Conservation (phyloP, 1,140 invertebrate species). For the Brachionus koreanus region DNA sequence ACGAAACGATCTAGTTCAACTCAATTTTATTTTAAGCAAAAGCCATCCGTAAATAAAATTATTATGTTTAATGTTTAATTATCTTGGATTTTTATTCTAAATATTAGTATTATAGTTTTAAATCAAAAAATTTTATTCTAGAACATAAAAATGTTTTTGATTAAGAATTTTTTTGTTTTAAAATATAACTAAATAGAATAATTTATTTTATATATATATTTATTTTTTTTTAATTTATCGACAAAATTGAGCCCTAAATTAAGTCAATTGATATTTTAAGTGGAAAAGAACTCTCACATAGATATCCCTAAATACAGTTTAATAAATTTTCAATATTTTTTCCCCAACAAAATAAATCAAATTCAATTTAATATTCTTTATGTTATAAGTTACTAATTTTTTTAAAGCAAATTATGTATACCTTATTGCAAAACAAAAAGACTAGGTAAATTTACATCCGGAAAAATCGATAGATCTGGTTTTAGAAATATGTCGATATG, state of each 20-base stretch:
- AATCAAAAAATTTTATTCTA: neutral
- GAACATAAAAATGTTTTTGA: neutral
- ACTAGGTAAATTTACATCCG: neutral
- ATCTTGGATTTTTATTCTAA: neutral
- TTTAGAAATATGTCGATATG: neutral
- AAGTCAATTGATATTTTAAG: no score
- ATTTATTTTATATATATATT: no score
- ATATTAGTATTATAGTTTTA: neutral
- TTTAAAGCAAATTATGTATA: neutral
- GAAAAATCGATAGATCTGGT: neutral
- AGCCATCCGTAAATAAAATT: neutral
- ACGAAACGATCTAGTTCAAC: neutral
- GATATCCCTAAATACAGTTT: no score
- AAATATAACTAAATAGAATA: neutral
- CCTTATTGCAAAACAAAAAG: neutral
- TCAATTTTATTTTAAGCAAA: neutral
- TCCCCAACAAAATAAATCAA: no score
- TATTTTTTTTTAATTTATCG: no score
- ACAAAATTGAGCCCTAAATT: no score
- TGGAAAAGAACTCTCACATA: no score
- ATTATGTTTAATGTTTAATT: no score
- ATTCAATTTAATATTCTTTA: no score
- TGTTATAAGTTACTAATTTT: no score
- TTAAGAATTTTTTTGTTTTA: neutral
- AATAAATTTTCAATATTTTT: no score